phyloP scores from a whole-genome alignment of 2,797 vertebrate species.

The Malacoraja senta region DNA sequence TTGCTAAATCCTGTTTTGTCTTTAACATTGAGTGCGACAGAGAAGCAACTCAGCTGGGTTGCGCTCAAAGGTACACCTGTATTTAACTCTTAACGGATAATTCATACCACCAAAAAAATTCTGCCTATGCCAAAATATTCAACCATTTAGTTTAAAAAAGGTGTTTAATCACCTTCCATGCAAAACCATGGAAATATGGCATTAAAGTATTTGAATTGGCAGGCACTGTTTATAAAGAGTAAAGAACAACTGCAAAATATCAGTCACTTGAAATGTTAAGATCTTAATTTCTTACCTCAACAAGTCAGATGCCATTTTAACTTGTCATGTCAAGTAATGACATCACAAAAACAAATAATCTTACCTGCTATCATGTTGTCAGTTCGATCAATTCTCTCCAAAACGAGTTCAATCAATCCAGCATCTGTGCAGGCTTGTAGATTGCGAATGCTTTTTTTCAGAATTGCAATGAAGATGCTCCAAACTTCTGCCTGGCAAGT shows the following conservation, averaged over 20 bases:
- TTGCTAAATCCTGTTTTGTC: no score
- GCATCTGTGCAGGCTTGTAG: constrained; percentile 84
- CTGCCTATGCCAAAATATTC: not conserved
- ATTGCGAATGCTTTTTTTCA: constrained; percentile 94
- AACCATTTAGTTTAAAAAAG: not conserved
- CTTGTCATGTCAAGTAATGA: no score
- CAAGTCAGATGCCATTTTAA: not conserved
- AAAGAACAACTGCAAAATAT: not conserved
- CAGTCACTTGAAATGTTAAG: not conserved
- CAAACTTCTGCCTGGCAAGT: constrained; percentile 95
- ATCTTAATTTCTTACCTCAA: not conserved
- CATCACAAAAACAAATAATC: not conserved
- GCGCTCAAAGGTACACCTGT: no score
- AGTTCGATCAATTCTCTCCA: constrained; percentile 70
- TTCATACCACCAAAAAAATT: not conserved
- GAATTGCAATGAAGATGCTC: constrained; percentile 93
- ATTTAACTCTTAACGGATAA: not conserved
- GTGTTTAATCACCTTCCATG: not conserved
- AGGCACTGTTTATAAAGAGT: not conserved
- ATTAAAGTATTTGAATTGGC: not conserved
- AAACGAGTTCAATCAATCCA: constrained; percentile 79
- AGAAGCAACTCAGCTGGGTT: no score
- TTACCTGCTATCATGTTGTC: constrained; percentile 94
- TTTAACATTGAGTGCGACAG: no score
- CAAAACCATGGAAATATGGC: not conserved